phyloP scores from a whole-genome alignment of 2,888 invertebrate genomes.

The Agrenia bidenticulata region DNA sequence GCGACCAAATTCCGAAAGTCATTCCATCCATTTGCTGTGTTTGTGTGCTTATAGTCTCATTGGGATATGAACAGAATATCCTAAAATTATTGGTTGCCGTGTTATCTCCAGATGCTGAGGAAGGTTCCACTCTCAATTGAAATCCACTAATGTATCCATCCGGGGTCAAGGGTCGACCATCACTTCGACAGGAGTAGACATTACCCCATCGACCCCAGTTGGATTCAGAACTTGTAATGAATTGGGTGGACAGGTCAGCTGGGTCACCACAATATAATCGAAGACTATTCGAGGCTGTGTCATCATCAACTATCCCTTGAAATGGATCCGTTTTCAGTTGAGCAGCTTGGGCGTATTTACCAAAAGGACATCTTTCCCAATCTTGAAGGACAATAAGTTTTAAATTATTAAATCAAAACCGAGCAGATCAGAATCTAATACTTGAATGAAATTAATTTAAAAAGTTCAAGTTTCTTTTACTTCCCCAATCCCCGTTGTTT shows the following conservation, averaged over 20 bases:
- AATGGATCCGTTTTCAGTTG: conserved; percentile 10
- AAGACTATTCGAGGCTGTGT: conserved; percentile 6
- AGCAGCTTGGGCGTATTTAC: conserved; percentile 11
- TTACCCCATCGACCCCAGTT: conserved; percentile 13
- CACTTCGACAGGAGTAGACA: conserved; percentile 13
- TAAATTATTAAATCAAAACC: no score
- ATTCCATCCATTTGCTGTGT: neutral
- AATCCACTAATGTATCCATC: conserved; percentile 13
- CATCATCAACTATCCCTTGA: conserved; percentile 3
- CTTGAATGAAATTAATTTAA: neutral
- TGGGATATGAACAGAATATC: conserved; percentile 12
- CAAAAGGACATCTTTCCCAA: conserved; percentile 12
- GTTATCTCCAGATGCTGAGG: conserved; percentile 1
- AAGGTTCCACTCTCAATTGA: conserved; percentile 4
- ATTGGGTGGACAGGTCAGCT: neutral
- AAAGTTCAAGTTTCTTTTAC: neutral
- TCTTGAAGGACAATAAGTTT: neutral
- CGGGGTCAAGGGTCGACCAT: conserved; percentile 2
- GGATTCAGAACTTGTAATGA: neutral
- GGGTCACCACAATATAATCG: conserved; percentile 17
- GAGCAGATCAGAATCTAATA: no score
- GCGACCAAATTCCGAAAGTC: neutral
- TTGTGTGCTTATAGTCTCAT: neutral
- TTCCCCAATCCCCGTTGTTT: conserved; percentile 9
- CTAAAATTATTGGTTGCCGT: conserved; percentile 14